Base-by-base conservation (phyloP, 2,113 vertebrate species). In the Poeciliopsis retropinna region DNA sequence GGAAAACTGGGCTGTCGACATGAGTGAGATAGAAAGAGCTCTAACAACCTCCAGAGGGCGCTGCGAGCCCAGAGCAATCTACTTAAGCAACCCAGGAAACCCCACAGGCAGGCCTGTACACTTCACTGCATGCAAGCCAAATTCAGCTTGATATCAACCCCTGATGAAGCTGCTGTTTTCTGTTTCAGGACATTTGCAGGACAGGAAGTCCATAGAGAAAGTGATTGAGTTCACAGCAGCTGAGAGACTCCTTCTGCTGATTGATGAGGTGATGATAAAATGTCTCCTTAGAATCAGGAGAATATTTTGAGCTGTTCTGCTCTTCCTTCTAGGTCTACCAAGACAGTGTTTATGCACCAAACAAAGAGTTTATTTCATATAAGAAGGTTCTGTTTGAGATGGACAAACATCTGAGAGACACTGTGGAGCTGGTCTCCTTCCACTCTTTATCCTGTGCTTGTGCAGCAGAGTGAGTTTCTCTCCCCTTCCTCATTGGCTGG, bases 161-260 rank as follows among this genome's bases (percentile, higher is more conserved):
- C 51, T 51, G 3, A 11, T 19, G 65, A 39, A 31, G 61, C 44
- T 63, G 41, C 51, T 65, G 71, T 32, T 67, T 44, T 64, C 28
- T 22, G 17, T 13, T 44, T 8, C 28, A 87, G 89, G 88, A 12
- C 82, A 90, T 19, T 73, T 90, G 2, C 96, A 96, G 88, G 95
- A 92, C 84, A 93, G 94, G 0, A 85, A 94, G 61, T 94, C 94
- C 57, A 96, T 97, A 0, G 90, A 96, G 71, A 92, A 94, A 0
- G 95, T 97, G 88, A 96, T 97, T 67, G 91, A 76, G n/a, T 96
- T 97, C 0, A 96, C 96, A 69, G 95, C 90, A 1, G 92, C 95
- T n/a, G 94, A 97, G 81, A 70, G 83, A 0, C 95, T 97, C 7
- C 87, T 97, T 65, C 89, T 97, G 60, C 22, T 94, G 67, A 92